Evolutionary conservation across 2,113 vertebrate species (phyloP), one percentile per base, ranked within the genome.

Genomic region (Tachycineta bicolor): DNA sequence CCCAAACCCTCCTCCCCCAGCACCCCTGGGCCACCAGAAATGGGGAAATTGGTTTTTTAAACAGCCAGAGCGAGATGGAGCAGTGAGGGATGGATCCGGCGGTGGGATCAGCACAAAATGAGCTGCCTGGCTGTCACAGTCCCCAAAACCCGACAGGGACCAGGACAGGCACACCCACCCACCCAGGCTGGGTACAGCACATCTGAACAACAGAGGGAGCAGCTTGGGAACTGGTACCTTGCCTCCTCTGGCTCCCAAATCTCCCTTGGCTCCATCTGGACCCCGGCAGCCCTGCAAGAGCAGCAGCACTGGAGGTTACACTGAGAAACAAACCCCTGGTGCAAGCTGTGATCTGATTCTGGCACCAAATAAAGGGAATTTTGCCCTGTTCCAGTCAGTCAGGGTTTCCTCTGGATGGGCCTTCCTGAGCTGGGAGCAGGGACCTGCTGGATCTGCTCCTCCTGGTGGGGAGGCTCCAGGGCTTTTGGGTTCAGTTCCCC

Each of bases 171-270:
- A 24, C 60, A 11, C 3, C 44, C 65, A 25, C 10, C 18, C 74
- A 39, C 13, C 26, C 67, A 6, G 1, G 52, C 34, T 41, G 46
- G 31, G 11, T 9, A 16, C 0, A 43, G n/a, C 46, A 34, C 46
- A 8, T 12, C 4, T 21, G 50, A 29, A 12, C 7, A 19, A 2
- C 29, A 21, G 21, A 46, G 34, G 31, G 50, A 70, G 29, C 50
- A 82, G 46, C 16, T 34, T 4, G 14, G 18, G 37, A 6, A 33
- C 0, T 2, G 12, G 21, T 98, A 99, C 99, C 97, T 97, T 98
- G 87, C 96, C 87, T 68, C 99, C 99, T 98, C 98, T 98, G n/a
- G 86, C 67, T 89, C 99, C 99, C 47, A 75, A 39, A 73, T 98
- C 95, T 18, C 99, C 99, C 47, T 97, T 98, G 83, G 98, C 98